Conservation (phyloP, 1,140 invertebrate genomes). For the Chrysopa pallens region DNA sequence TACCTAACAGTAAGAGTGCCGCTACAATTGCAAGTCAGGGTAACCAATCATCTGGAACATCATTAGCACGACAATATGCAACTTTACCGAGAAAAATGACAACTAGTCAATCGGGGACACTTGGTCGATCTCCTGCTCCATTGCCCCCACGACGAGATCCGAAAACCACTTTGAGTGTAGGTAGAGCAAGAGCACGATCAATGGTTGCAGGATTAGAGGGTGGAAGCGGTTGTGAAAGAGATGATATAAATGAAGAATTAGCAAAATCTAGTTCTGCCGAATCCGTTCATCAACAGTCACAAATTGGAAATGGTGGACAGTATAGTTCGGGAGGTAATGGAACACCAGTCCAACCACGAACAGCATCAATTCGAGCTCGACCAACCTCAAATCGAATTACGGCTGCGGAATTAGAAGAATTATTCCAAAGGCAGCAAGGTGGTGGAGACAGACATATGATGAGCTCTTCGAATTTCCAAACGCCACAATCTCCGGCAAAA, state of each 20-base stretch:
- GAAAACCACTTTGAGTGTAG: conserved; percentile 83
- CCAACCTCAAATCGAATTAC: conserved; percentile 74
- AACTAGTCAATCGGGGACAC: conserved; percentile 24
- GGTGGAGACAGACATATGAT: conserved; percentile 34
- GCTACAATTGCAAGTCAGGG: conserved; percentile 31
- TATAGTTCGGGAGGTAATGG: conserved; percentile 24
- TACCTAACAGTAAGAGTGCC: conserved; percentile 43
- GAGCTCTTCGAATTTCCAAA: conserved; percentile 54
- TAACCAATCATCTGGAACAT: conserved; percentile 15
- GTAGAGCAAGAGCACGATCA: conserved; percentile 69
- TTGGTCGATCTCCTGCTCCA: conserved; percentile 54
- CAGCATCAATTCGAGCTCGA: conserved; percentile 71
- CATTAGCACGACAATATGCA: conserved; percentile 40
- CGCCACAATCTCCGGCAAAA: conserved; percentile 47
- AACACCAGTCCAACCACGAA: conserved; percentile 49
- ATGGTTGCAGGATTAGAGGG: conserved; percentile 69
- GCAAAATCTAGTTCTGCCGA: conserved; percentile 63
- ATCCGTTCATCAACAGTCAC: conserved; percentile 44
- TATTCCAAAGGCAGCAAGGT: conserved; percentile 66
- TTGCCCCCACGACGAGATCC: conserved; percentile 78
- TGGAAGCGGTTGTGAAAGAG: conserved; percentile 27
- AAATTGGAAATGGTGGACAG: conserved; percentile 20
- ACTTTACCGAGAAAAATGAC: conserved; percentile 52
- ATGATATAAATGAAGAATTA: conserved; percentile 48
- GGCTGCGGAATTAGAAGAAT: conserved; percentile 73